phyloP scores from a whole-genome alignment of 2,888 invertebrate species.

The Melanostoma scalare region DNA sequence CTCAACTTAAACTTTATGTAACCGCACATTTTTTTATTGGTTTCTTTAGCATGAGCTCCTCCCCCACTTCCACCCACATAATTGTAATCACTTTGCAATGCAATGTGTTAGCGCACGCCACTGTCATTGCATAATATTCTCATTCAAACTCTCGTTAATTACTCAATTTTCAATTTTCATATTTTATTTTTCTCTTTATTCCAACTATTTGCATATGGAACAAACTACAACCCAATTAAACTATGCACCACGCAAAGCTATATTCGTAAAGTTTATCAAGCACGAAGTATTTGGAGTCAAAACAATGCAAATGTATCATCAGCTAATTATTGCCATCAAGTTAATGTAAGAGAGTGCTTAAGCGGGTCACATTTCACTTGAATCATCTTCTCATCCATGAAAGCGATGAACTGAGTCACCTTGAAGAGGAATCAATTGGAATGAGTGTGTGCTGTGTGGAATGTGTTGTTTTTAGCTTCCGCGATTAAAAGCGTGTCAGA shows the following conservation, averaged over 20 bases:
- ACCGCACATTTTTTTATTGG: slow-evolving; percentile 34
- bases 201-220: not conserved
- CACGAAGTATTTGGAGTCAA: not conserved
- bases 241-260: not conserved
- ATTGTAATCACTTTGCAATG: slow-evolving; percentile 55
- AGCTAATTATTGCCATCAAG: not conserved
- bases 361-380: no score
- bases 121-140: slow-evolving; percentile 49
- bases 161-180: slow-evolving; percentile 51
- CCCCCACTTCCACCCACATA: slow-evolving; percentile 45
- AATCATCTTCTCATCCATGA: not conserved
- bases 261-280: no score
- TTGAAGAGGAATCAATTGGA: slow-evolving; percentile 58
- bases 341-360: no score
- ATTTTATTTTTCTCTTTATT: no score
- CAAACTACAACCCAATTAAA: slow-evolving; percentile 18
- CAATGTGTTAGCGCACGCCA: slow-evolving; percentile 48
- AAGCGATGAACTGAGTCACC: slow-evolving; percentile 38
- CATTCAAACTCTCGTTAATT: slow-evolving; percentile 58
- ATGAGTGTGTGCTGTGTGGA: slow-evolving; percentile 9
- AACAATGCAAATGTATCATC: slow-evolving; percentile 16
- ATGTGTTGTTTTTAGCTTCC: slow-evolving; percentile 27
- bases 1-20: slow-evolving; percentile 55
- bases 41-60: slow-evolving; percentile 19
- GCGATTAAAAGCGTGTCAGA: slow-evolving; percentile 21